phyloP scores from a whole-genome alignment of 2,797 vertebrate genomes.

The Petrocephalus schoutedeni region DNA sequence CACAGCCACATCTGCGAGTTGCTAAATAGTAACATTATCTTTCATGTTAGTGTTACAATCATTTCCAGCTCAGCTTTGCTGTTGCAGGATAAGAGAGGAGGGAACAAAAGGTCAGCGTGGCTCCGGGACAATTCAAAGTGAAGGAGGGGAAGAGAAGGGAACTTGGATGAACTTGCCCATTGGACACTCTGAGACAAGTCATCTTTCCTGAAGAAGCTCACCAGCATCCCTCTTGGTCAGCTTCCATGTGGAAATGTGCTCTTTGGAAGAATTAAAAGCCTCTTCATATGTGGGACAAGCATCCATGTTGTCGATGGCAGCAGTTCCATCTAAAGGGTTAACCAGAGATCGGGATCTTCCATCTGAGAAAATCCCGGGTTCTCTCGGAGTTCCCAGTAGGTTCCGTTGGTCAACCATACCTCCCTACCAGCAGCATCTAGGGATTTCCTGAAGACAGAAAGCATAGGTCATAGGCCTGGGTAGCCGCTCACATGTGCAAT shows the following conservation, averaged over 20 bases:
- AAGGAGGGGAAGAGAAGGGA: neutral
- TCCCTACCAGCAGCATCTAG: slow-evolving; percentile 75
- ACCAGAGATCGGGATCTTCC: slow-evolving; percentile 76
- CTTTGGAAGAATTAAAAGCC: neutral
- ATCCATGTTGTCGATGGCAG: neutral
- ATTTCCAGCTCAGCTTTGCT: neutral
- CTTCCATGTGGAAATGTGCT: slow-evolving; percentile 25
- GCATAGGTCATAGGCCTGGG: neutral
- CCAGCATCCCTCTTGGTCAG: slow-evolving; percentile 7
- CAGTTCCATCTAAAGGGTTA: slow-evolving; percentile 39
- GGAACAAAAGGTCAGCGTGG: neutral
- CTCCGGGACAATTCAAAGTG: neutral
- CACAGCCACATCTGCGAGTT: neutral
- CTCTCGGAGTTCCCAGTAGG: slow-evolving; percentile 82
- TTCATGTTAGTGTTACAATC: neutral
- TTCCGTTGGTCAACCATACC: slow-evolving; percentile 80
- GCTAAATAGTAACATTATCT: neutral
- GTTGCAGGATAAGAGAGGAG: neutral
- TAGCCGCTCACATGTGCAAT: neutral
- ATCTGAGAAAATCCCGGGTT: slow-evolving; percentile 77
- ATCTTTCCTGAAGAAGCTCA: neutral
- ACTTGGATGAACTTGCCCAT: neutral
- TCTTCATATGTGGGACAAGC: neutral
- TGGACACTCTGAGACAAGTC: neutral
- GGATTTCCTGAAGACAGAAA: slow-evolving; percentile 61